These are phyloP conservation scores for Paedocypris micromegethes DNA, from an alignment of 2,797 vertebrate species.

Conservation along the genomic window DNA sequence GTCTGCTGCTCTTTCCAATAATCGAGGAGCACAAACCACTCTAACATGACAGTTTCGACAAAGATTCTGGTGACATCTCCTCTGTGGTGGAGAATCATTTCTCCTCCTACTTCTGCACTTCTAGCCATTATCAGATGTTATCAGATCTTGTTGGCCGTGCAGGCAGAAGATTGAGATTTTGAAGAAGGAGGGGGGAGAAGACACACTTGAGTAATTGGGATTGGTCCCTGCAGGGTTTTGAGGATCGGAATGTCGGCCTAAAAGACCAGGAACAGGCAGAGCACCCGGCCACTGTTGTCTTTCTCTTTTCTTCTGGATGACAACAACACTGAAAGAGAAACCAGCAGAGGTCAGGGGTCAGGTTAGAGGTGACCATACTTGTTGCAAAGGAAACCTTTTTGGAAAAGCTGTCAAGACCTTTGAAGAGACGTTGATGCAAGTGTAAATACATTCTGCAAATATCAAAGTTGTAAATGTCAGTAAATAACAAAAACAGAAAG, in stretches of 20 bases:
- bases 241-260: constrained; percentile 13
- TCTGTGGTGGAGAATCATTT: constrained; percentile 50
- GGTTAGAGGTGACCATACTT: constrained; percentile 30
- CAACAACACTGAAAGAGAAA: constrained; percentile 37
- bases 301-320: constrained; percentile 27
- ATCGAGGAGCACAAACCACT: constrained; percentile 48
- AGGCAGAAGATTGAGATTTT: constrained; percentile 47
- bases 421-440: no score
- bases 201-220: constrained; percentile 45
- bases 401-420: no score
- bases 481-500: no score
- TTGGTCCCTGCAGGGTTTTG: constrained; percentile 18
- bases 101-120: constrained; percentile 49
- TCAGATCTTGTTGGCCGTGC: constrained; percentile 51
- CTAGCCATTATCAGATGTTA: constrained; percentile 52
- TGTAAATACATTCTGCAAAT: no score
- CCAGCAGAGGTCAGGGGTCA: constrained; percentile 34
- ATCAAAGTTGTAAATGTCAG: no score
- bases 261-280: constrained; percentile 17
- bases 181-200: constrained; percentile 21
- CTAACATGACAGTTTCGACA: constrained; percentile 53
- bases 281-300: constrained; percentile 1
- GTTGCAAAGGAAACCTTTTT: no score
- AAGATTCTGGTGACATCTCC: constrained; percentile 49
- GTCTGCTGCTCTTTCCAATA: constrained; percentile 52